These are phyloP conservation scores for Agrotis ipsilon DNA, from an alignment of 2,888 invertebrate species.

Conservation along the genomic window DNA sequence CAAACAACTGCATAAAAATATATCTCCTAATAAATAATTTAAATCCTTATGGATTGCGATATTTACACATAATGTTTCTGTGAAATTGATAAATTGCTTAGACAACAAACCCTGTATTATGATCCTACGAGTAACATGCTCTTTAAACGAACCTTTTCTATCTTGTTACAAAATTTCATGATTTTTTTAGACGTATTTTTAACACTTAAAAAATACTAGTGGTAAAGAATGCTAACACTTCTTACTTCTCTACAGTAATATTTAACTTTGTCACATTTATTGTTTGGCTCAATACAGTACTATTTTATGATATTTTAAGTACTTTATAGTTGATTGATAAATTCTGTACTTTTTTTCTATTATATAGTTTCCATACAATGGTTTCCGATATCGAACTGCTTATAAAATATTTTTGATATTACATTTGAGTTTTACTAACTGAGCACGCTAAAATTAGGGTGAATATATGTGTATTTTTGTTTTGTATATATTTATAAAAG, in stretches of 20 bases:
- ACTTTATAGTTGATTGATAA: slow-evolving; percentile 30
- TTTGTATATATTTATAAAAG: slow-evolving; percentile 32
- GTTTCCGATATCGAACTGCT: slow-evolving; percentile 29
- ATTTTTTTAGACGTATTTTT: slow-evolving; percentile 16
- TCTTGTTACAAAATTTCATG: slow-evolving; percentile 35
- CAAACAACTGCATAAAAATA: slow-evolving; percentile 67
- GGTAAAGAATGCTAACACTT: slow-evolving; percentile 36
- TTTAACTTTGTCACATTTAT: slow-evolving; percentile 50
- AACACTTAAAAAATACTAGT: slow-evolving; percentile 44
- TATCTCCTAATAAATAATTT: slow-evolving; percentile 62
- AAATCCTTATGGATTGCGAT: slow-evolving; percentile 52
- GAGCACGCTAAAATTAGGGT: slow-evolving; percentile 52
- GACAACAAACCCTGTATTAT: slow-evolving; percentile 72
- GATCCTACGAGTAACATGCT: slow-evolving; percentile 68
- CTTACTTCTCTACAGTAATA: slow-evolving; percentile 24
- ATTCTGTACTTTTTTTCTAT: slow-evolving; percentile 15
- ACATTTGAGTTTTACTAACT: slow-evolving; percentile 32
- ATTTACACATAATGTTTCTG: slow-evolving; percentile 54
- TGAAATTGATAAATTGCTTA: slow-evolving; percentile 64
- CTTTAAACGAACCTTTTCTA: slow-evolving; percentile 40
- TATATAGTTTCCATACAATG: slow-evolving; percentile 34
- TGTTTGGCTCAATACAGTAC: slow-evolving; percentile 33
- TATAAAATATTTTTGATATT: slow-evolving; percentile 28
- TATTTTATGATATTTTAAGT: slow-evolving; percentile 44
- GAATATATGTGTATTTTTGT: slow-evolving; percentile 38